Evolutionary conservation across 1,140 invertebrate species (phyloP).

Genomic region (Chironomus striatipennis): DNA sequence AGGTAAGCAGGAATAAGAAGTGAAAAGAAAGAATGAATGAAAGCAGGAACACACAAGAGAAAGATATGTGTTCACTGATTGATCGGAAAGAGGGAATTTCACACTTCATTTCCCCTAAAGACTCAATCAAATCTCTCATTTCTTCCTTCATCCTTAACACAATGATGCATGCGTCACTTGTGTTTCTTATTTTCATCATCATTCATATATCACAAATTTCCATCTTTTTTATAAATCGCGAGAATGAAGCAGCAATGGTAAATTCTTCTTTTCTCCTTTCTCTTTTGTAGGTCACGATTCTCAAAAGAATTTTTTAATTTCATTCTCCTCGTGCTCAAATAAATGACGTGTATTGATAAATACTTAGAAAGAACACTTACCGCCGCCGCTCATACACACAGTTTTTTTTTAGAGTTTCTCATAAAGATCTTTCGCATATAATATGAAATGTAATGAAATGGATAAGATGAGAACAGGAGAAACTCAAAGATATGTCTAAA

Average conservation of each 20-base stretch:
- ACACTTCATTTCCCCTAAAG: background rate
- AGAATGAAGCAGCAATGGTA: background rate
- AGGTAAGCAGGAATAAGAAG: no score
- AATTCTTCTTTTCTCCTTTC: background rate
- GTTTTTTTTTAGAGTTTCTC: background rate
- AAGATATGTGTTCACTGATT: background rate
- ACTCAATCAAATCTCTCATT: background rate
- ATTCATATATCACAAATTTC: background rate
- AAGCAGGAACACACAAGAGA: background rate
- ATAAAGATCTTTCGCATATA: background rate
- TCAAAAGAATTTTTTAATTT: conserved; percentile 1
- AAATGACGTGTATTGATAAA: background rate
- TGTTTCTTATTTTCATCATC: background rate
- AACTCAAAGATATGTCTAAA: background rate
- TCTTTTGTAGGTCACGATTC: conserved; percentile 7
- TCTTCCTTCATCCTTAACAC: background rate
- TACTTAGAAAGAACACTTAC: no score
- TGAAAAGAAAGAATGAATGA: background rate
- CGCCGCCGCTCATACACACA: background rate
- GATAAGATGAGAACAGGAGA: background rate
- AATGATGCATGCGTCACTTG: background rate
- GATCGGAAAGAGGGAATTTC: background rate
- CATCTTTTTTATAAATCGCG: background rate
- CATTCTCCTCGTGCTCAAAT: background rate
- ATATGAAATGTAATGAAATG: background rate